Conservation (phyloP, 2,113 vertebrate species). For the Bujurquina vittata region DNA sequence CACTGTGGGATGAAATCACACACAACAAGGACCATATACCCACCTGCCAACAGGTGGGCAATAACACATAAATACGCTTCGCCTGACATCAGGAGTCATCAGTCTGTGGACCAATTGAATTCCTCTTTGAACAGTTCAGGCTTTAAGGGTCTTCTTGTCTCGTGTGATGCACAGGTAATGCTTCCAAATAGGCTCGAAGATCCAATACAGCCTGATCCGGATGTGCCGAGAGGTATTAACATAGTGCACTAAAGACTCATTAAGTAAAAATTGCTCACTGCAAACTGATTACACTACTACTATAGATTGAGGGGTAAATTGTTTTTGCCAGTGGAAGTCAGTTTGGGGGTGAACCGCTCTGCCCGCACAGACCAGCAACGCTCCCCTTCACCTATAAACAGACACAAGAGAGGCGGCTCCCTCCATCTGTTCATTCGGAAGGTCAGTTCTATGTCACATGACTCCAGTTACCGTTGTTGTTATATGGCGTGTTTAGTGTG, state of each 20-base stretch:
- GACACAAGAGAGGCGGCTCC: neutral
- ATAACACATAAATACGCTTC: neutral
- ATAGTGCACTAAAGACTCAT: neutral
- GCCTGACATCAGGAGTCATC: neutral
- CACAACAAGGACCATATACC: slow-evolving; percentile 83
- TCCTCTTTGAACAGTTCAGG: neutral
- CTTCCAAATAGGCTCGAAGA: slow-evolving; percentile 82
- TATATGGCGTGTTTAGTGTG: neutral
- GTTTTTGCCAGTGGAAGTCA: neutral
- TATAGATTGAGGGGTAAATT: neutral
- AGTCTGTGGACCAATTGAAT: neutral
- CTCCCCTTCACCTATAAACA: neutral
- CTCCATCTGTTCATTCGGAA: slow-evolving; percentile 42
- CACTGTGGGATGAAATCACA: slow-evolving; percentile 85
- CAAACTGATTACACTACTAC: neutral
- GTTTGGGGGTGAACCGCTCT: neutral
- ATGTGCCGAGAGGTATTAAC: slow-evolving; percentile 18
- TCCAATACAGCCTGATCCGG: slow-evolving; percentile 58
- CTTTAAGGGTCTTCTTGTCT: neutral
- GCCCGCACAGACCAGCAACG: neutral
- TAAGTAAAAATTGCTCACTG: neutral
- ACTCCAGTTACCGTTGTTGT: too few relatives aligned
- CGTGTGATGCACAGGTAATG: slow-evolving; percentile 81
- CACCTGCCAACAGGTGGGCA: slow-evolving; percentile 85
- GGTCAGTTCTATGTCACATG: slow-evolving; percentile 26